These are phyloP conservation scores for Watsonalla binaria DNA, from an alignment of 2,888 invertebrate species.

Conservation along the genomic window DNA sequence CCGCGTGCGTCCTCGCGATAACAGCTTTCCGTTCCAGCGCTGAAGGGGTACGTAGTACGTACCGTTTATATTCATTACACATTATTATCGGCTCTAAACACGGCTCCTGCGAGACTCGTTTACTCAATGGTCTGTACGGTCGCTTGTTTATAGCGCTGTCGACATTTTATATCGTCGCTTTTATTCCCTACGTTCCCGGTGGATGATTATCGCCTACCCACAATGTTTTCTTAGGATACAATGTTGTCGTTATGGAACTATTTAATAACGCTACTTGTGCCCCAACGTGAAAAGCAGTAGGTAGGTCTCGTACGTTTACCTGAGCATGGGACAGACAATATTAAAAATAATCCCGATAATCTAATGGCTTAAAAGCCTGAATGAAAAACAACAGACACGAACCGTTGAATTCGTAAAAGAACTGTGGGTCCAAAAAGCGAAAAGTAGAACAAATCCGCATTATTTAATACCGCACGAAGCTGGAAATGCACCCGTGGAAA, in stretches of 20 bases:
- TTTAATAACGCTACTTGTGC: too few relatives aligned
- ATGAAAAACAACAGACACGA: constrained; percentile 27
- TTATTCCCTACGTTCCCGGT: constrained; percentile 5
- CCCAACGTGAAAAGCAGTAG: too few relatives aligned
- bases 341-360: neutral
- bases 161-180: constrained; percentile 10
- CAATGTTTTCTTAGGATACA: too few relatives aligned
- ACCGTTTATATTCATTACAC: constrained; percentile 65
- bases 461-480: constrained; percentile 71
- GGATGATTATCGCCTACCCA: neutral
- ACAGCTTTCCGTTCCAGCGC: constrained; percentile 52
- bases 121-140: constrained; percentile 52
- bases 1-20: constrained; percentile 63
- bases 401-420: constrained; percentile 34
- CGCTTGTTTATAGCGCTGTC: constrained; percentile 30
- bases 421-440: constrained; percentile 45
- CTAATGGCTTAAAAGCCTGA: constrained; percentile 2
- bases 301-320: too few relatives aligned
- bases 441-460: constrained; percentile 65
- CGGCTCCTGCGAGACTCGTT: constrained; percentile 54
- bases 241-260: neutral
- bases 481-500: constrained; percentile 72
- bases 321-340: neutral
- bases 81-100: constrained; percentile 71
- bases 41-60: constrained; percentile 28